A percentile compares a stretch with the other conserved stretches of the same genome.
phyloP scores from a whole-genome alignment of 2,113 vertebrate genomes.

The Ammodytes dubius region DNA sequence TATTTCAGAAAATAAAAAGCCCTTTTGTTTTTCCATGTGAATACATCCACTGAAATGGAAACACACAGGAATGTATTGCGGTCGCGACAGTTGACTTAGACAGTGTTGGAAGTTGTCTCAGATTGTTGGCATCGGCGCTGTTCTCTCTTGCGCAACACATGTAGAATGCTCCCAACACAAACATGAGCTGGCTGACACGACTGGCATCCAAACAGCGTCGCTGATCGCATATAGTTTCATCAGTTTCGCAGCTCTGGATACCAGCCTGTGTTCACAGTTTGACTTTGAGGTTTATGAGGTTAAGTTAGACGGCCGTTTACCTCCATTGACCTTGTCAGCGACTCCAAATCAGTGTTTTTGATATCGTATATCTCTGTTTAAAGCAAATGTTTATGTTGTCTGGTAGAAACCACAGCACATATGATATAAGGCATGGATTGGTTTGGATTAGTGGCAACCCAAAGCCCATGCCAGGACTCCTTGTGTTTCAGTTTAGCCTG shows the following conservation, averaged over 20 bases:
- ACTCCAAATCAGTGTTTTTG: slow-evolving; percentile 3
- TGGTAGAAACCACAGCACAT: slow-evolving; percentile 43
- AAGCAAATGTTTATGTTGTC: slow-evolving; percentile 53
- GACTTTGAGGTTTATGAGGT: slow-evolving; percentile 13
- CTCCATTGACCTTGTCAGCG: slow-evolving; percentile 47
- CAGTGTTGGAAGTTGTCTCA: slow-evolving; percentile 68
- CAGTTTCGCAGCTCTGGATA: slow-evolving; percentile 35
- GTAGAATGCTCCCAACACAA: slow-evolving; percentile 56
- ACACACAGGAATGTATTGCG: slow-evolving; percentile 66
- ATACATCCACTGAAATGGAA: slow-evolving; percentile 48
- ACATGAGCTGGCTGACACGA: slow-evolving; percentile 52
- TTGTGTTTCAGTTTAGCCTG: slow-evolving; percentile 58
- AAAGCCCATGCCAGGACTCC: slow-evolving; percentile 24
- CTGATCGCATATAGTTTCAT: slow-evolving; percentile 42
- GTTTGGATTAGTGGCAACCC: slow-evolving; percentile 46
- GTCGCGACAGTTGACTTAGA: slow-evolving; percentile 60
- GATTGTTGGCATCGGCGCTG: slow-evolving; percentile 61
- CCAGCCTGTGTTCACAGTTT: not conserved
- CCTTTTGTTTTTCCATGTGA: slow-evolving; percentile 45
- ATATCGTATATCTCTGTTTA: slow-evolving; percentile 20
- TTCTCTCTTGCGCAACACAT: slow-evolving; percentile 29
- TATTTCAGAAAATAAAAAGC: slow-evolving; percentile 31
- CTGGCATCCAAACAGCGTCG: slow-evolving; percentile 37
- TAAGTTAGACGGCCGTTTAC: slow-evolving; percentile 11
- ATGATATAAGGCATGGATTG: slow-evolving; percentile 37